These are phyloP conservation scores for Molanna angustata DNA, from an alignment of 2,888 invertebrate genomes.

Conservation along the genomic window DNA sequence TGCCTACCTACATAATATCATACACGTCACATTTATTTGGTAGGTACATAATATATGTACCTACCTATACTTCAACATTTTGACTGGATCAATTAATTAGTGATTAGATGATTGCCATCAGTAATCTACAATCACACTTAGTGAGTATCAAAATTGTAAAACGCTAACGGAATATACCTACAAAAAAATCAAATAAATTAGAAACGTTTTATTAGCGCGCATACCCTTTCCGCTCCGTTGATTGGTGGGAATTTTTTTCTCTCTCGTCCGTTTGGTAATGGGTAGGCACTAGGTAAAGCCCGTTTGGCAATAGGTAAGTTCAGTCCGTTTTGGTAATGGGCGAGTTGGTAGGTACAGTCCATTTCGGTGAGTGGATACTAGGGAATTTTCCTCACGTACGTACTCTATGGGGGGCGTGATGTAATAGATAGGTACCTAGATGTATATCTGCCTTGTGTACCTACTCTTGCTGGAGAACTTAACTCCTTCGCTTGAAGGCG, in stretches of 20 bases:
- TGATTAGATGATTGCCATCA: no score
- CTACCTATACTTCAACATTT: no score
- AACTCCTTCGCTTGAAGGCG: slow-evolving; percentile 1
- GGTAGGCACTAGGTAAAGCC: no score
- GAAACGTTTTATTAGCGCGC: slow-evolving; percentile 28
- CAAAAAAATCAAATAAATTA: slow-evolving; percentile 27
- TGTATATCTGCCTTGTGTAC: neutral
- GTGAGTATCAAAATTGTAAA: no score
- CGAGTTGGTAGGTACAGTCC: slow-evolving; percentile 16
- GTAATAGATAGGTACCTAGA: slow-evolving; percentile 13
- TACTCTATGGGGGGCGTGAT: slow-evolving; percentile 26
- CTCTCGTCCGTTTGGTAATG: neutral
- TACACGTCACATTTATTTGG: no score
- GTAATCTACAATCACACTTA: no score
- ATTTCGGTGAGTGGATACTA: slow-evolving; percentile 19
- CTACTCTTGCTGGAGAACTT: slow-evolving; percentile 1
- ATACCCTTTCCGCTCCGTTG: slow-evolving; percentile 10
- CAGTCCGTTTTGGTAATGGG: no score
- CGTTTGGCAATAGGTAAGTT: no score
- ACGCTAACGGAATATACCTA: slow-evolving; percentile 14
- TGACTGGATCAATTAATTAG: no score
- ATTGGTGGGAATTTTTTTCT: slow-evolving; percentile 16
- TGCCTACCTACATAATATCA: no score
- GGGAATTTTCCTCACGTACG: slow-evolving; percentile 24
- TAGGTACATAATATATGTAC: no score